Base-by-base conservation (phyloP, 2,888 invertebrate genomes). In the Steromphala cineraria region DNA sequence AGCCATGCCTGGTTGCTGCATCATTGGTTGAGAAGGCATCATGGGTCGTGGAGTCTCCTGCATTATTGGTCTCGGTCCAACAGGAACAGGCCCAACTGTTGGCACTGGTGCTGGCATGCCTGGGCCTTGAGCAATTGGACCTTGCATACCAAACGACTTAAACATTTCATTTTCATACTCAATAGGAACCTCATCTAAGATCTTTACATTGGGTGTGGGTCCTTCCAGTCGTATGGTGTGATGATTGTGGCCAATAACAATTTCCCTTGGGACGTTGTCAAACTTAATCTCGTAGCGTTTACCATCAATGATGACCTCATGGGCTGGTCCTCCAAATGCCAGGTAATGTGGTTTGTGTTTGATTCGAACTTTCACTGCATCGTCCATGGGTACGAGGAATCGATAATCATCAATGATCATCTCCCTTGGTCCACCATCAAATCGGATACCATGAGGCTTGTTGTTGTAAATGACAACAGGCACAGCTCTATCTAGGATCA, bases 391-490 rank as follows among this genome's bases (percentile, higher is more conserved):
- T 19, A 93, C 89, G 13, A 87, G 80, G 82, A 89, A 91, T 95
- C 97, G 97, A 83, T 96, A 95, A 10, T 96, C 96, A 92, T 99
- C 97, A 75, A 99, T 96, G 89, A 96, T 97, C 53, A 99, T 94
- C 91, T 99, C 98, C 79, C 98, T 95, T 0, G 98, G 97, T 0
- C 98, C 98, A 15, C 97, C 97, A 19, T 99, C 99, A 87, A 98
- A 96, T 87, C 96, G 95, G 53, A 99, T 96, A 83, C 96, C 95
- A 85, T 94, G 94, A 53, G 89, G 85, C 77, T 90, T 89, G 75
- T 93, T 94, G 79, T 94, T 92, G 74, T 94, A 92, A n/a, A 90
- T 87, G 24, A 93, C 89, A 81, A 88, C 88, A n/a, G 93, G 93
- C 67, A 90, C 88, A 56, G 85, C 87, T 36, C 87, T 84, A 62